Conservation (phyloP, 2,797 vertebrate genomes). For the Gadopsis bispinosus region DNA sequence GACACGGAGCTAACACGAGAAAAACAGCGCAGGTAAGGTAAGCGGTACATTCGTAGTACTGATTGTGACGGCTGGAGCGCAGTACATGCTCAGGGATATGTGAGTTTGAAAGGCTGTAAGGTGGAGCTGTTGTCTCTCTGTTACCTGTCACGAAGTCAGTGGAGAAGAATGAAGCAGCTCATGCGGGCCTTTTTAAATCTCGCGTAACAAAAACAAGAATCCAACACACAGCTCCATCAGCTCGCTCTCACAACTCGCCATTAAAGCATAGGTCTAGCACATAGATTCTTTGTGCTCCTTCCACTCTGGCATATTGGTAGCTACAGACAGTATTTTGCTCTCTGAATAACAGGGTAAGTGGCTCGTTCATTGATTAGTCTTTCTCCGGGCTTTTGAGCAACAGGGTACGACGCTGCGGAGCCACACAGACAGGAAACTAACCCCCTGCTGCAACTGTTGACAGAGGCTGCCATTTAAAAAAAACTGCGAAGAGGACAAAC, state of each 20-base stretch:
- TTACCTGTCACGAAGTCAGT: slow-evolving; percentile 66
- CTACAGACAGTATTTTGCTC: slow-evolving; percentile 65
- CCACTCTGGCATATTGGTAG: slow-evolving; percentile 52
- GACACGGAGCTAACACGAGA: slow-evolving; percentile 8
- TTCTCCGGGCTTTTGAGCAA: slow-evolving; percentile 68
- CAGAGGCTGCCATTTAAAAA: slow-evolving; percentile 73
- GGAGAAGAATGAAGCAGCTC: slow-evolving; percentile 67
- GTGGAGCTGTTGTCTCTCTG: slow-evolving; percentile 48
- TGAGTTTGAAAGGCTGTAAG: slow-evolving; percentile 24
- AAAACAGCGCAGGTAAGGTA: slow-evolving; percentile 23
- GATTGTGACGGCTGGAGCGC: slow-evolving; percentile 30
- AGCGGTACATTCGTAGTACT: slow-evolving; percentile 33
- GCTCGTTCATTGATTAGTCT: slow-evolving; percentile 68
- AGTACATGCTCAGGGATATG: slow-evolving; percentile 29
- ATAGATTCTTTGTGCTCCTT: slow-evolving; percentile 56
- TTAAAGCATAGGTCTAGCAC: slow-evolving; percentile 48
- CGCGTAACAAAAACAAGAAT: slow-evolving; percentile 61
- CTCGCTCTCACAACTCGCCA: slow-evolving; percentile 40
- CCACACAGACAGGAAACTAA: slow-evolving; percentile 53
- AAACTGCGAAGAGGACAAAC: slow-evolving; percentile 56
- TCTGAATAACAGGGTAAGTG: slow-evolving; percentile 74
- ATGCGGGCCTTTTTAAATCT: slow-evolving; percentile 66
- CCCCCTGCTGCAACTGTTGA: slow-evolving; percentile 69
- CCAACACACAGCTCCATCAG: slow-evolving; percentile 62
- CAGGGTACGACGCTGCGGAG: slow-evolving; percentile 43